Evolutionary conservation across 2,113 vertebrate species (phyloP).

Genomic region (Andinoacara biseriatus): DNA sequence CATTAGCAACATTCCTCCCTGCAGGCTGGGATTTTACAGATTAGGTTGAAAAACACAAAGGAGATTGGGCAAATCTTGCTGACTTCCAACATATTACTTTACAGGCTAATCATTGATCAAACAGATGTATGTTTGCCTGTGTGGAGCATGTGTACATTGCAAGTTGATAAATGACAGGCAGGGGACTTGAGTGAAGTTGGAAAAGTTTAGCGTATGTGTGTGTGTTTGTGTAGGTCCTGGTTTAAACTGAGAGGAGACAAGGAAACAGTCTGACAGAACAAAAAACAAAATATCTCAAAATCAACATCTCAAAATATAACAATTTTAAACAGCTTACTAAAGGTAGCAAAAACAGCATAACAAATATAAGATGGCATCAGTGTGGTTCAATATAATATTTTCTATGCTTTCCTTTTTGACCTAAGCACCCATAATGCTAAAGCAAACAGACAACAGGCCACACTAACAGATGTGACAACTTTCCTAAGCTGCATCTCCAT

Average conservation of each 20-base stretch:
- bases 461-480: slow-evolving; percentile 50
- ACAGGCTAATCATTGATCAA: slow-evolving; percentile 79
- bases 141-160: slow-evolving; percentile 56
- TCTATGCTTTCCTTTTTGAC: slow-evolving; percentile 24
- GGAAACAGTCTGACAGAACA: background rate
- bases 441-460: slow-evolving; percentile 23
- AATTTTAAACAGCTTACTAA: background rate
- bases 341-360: background rate
- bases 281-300: background rate
- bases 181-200: slow-evolving; percentile 31
- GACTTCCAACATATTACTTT: slow-evolving; percentile 82
- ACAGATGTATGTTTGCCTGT: slow-evolving; percentile 69
- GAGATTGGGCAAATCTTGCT: slow-evolving; percentile 79
- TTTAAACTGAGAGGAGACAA: slow-evolving; percentile 5
- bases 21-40: slow-evolving; percentile 84
- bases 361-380: background rate
- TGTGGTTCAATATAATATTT: background rate
- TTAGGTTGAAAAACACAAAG: slow-evolving; percentile 82
- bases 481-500: slow-evolving; percentile 46
- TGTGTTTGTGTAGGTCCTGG: slow-evolving; percentile 24
- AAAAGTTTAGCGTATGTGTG: slow-evolving; percentile 23
- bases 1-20: slow-evolving; percentile 81
- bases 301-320: background rate
- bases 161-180: slow-evolving; percentile 60
- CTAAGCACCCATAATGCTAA: slow-evolving; percentile 2